These are phyloP conservation scores for Pandemis heparana DNA, from an alignment of 2,888 invertebrate genomes.

Conservation along the genomic window DNA sequence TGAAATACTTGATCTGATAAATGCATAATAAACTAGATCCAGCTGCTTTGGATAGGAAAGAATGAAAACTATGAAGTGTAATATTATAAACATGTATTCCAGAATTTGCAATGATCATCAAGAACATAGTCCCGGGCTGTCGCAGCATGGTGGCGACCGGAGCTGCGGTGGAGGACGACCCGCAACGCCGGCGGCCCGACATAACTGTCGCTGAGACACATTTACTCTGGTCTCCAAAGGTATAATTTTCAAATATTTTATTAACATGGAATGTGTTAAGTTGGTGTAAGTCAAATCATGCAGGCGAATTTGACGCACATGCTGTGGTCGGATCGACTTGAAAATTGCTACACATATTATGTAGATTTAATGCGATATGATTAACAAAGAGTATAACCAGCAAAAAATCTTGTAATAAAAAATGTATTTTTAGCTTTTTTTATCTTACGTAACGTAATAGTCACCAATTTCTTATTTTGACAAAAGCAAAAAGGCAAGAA, in stretches of 20 bases:
- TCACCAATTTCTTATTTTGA: no score
- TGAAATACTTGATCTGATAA: neutral
- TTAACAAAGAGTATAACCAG: no score
- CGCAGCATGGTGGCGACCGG: slow-evolving; percentile 93
- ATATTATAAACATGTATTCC: slow-evolving; percentile 52
- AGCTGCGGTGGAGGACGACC: slow-evolving; percentile 97
- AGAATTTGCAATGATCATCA: slow-evolving; percentile 96
- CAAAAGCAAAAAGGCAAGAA: no score
- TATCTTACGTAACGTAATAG: no score
- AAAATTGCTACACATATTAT: no score
- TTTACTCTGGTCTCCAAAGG: slow-evolving; percentile 97
- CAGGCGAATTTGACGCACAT: no score
- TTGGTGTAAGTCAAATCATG: no score
- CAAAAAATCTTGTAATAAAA: no score
- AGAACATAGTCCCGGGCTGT: slow-evolving; percentile 92
- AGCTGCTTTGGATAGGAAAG: neutral
- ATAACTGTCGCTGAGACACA: slow-evolving; percentile 94
- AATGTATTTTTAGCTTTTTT: no score
- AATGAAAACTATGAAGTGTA: neutral
- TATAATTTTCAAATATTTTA: slow-evolving; percentile 60
- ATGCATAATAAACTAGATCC: neutral
- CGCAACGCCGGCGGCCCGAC: slow-evolving; percentile 96
- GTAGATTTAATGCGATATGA: no score
- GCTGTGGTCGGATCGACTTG: no score
- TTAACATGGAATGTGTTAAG: neutral